These are phyloP conservation scores for Sminthurides aquaticus DNA, from an alignment of 2,888 invertebrate genomes.

Conservation along the genomic window DNA sequence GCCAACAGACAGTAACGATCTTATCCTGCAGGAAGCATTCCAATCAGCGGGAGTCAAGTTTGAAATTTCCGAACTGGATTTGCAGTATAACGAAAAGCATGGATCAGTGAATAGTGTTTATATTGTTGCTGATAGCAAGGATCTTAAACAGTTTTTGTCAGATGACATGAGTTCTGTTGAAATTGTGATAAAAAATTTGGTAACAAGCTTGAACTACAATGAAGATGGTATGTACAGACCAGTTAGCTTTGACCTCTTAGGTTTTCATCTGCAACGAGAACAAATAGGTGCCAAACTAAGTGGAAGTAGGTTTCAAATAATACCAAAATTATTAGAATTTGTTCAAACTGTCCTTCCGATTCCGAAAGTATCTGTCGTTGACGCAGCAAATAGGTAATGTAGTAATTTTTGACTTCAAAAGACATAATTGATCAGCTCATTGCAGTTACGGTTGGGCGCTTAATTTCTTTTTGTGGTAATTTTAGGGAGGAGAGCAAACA, in stretches of 20 bases:
- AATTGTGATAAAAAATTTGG: slow-evolving; percentile 38
- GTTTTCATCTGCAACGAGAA: slow-evolving; percentile 37
- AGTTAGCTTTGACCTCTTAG: slow-evolving; percentile 34
- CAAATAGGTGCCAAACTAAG: slow-evolving; percentile 39
- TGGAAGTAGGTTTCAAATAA: slow-evolving; percentile 41
- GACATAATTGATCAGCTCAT: no score
- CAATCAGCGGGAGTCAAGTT: slow-evolving; percentile 33
- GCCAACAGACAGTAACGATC: slow-evolving; percentile 10
- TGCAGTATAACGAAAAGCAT: slow-evolving; percentile 39
- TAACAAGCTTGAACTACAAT: slow-evolving; percentile 31
- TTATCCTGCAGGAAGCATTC: slow-evolving; percentile 28
- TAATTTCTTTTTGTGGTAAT: no score
- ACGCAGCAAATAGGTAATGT: neutral
- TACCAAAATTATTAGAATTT: slow-evolving; percentile 33
- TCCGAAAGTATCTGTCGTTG: neutral
- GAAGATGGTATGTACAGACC: slow-evolving; percentile 37
- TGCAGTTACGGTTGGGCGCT: no score
- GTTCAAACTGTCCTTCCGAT: slow-evolving; percentile 10
- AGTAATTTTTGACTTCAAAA: no score
- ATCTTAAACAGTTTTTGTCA: slow-evolving; percentile 32
- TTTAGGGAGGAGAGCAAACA: no score
- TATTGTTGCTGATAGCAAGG: slow-evolving; percentile 36
- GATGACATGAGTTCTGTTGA: slow-evolving; percentile 38
- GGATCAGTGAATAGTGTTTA: slow-evolving; percentile 35
- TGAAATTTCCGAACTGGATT: slow-evolving; percentile 37